phyloP scores from a whole-genome alignment of 2,888 invertebrate species.

The Pinctada fucata region DNA sequence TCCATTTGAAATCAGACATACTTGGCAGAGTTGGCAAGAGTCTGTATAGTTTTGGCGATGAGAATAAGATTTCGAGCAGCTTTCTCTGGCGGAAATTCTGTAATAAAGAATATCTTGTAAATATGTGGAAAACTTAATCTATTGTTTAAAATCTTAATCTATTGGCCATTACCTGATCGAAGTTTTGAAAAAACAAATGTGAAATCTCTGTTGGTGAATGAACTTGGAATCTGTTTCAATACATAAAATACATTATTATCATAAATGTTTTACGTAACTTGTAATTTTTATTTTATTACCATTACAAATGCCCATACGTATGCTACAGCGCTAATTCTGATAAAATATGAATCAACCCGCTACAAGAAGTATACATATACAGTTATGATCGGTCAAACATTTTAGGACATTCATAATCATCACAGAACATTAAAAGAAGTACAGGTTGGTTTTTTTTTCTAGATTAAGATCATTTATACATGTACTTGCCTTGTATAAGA shows the following conservation, averaged over 20 bases:
- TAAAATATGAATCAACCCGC: not conserved
- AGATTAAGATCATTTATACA: not conserved
- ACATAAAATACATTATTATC: not conserved
- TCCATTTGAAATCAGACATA: slow-evolving; percentile 51
- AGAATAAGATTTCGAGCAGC: slow-evolving; percentile 93
- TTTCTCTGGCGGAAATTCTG: slow-evolving; percentile 93
- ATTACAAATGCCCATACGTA: not conserved
- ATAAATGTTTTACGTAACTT: not conserved
- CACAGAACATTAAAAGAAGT: not conserved
- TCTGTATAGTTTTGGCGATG: slow-evolving; percentile 96
- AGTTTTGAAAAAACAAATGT: too few species aligned
- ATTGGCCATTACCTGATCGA: not conserved
- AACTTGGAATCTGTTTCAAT: not conserved
- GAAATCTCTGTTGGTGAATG: too few species aligned
- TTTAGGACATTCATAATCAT: not conserved
- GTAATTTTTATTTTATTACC: not conserved
- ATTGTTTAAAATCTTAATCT: not conserved
- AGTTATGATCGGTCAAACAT: not conserved
- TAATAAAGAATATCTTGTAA: slow-evolving; percentile 12
- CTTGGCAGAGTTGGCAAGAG: slow-evolving; percentile 94
- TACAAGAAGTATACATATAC: too few species aligned
- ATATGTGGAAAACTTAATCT: too few species aligned
- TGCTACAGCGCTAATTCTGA: too few species aligned
- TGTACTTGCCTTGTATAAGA: slow-evolving; percentile 89
- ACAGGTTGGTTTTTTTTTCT: not conserved